Evolutionary conservation across 2,888 invertebrate genomes (phyloP), one percentile per base, ranked within the genome.

Genomic region (Pristionchus arcanus): DNA sequence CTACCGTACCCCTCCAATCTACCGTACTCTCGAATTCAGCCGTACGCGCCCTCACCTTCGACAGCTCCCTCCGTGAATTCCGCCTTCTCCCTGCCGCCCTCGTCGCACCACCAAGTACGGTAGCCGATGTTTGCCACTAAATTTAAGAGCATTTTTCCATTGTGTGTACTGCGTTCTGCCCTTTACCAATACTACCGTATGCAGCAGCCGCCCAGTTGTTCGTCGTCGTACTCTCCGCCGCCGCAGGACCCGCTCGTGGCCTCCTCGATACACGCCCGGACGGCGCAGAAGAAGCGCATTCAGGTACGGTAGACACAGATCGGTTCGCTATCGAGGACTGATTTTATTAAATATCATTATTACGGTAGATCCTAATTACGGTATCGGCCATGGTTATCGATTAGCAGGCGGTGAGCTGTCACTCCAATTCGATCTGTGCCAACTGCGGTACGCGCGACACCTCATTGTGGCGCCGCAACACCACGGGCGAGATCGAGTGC

Each of bases 361-460:
- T 81, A 42, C 49, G 81, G 49, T 53, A 42, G 53, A 5, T 55
- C 0, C 42, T 31, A 28, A 49, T 28, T 28, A 86, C 28, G 63
- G 59, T 66, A 37, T 63, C 55, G n/a, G 28, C 42, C 19, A 88
- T 42, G 66, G 34, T 42, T 59, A 89, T 42, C 68, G 49, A 71
- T 66, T 66, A 34, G 88, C 92, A 93, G 92, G 93, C 93, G 5
- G 93, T 93, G 21, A 91, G 91, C 63, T 93, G 93, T 74, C 93
- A 93, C 91, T 91, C 92, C 37, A 93, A 93, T 87, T 93, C 93
- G 42, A 90, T 92, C 21, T 93, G 93, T 85, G 92, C 92, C 37
- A 93, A 93, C 83, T 93, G 93, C 89, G 92, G 91, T 53, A 93
- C 93, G 19, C 91, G 93, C 19, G 92, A 93, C 84, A 93, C 93